Conservation (phyloP, 2,888 invertebrate species). For the Pandemis heparana region DNA sequence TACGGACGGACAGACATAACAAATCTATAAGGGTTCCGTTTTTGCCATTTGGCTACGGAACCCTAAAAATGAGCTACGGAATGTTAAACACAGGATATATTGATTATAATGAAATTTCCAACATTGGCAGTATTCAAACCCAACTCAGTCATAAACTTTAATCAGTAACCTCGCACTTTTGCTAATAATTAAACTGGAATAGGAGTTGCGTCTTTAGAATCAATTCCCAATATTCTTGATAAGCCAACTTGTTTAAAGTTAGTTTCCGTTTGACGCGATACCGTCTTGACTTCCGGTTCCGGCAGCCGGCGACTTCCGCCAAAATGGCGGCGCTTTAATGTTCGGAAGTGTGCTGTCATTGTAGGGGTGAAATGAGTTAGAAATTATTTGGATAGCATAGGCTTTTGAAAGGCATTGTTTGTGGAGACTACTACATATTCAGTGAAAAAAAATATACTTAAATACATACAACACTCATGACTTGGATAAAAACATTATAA, state of each 20-base stretch:
- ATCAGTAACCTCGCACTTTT: not conserved
- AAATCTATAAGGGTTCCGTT: too few species aligned
- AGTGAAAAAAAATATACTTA: too few species aligned
- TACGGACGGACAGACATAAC: too few species aligned
- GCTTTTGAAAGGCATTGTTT: not conserved
- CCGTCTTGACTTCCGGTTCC: constrained; percentile 61
- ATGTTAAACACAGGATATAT: too few species aligned
- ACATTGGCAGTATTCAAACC: too few species aligned
- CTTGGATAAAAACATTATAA: too few species aligned
- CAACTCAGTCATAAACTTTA: too few species aligned
- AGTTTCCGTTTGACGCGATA: constrained; percentile 56
- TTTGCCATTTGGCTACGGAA: too few species aligned
- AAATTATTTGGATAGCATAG: constrained; percentile 31
- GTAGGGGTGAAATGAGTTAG: constrained; percentile 41
- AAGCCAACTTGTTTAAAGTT: constrained; percentile 54
- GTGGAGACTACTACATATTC: not conserved
- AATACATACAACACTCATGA: too few species aligned
- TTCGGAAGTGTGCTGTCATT: constrained; percentile 38
- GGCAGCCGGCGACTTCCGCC: constrained; percentile 50
- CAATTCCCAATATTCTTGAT: constrained; percentile 59
- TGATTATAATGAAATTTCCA: too few species aligned
- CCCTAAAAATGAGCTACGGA: too few species aligned
- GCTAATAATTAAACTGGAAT: not conserved
- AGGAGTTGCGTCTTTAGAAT: constrained; percentile 49
- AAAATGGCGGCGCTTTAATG: constrained; percentile 42